Conservation (phyloP, 2,888 invertebrate species). For the Leptura quadrifasciata region DNA sequence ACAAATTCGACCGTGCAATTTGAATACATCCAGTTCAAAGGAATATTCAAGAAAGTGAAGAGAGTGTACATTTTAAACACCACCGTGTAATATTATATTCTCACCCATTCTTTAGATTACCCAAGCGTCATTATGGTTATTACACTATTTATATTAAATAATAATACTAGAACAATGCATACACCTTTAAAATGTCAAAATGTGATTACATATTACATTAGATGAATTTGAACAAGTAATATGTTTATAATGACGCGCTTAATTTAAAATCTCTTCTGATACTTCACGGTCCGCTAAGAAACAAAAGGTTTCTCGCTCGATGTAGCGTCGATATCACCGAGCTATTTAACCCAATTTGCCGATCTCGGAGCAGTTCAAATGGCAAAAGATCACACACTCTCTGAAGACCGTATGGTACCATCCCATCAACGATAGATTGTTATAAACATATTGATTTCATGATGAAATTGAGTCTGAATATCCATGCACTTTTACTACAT, state of each 20-base stretch:
- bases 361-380: background rate
- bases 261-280: background rate
- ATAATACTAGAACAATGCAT: background rate
- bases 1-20: too few species aligned
- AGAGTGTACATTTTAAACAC: background rate
- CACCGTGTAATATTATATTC: background rate
- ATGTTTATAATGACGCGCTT: background rate
- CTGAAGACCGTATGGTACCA: background rate
- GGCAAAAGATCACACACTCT: background rate
- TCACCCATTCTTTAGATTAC: background rate
- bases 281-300: background rate
- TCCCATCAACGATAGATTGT: background rate
- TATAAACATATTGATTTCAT: background rate
- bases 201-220: constrained; percentile 4
- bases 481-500: background rate
- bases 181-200: constrained; percentile 2
- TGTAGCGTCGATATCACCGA: background rate
- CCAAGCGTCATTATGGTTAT: background rate
- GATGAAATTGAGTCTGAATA: background rate
- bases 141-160: constrained; percentile 3
- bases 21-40: background rate
- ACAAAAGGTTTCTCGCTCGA: background rate
- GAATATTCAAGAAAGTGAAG: background rate
- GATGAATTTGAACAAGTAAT: background rate
- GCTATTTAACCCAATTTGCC: background rate